A percentile compares a stretch with the other conserved stretches of the same genome.
Conservation (phyloP, 2,797 vertebrate species). For the Anabas testudineus region DNA sequence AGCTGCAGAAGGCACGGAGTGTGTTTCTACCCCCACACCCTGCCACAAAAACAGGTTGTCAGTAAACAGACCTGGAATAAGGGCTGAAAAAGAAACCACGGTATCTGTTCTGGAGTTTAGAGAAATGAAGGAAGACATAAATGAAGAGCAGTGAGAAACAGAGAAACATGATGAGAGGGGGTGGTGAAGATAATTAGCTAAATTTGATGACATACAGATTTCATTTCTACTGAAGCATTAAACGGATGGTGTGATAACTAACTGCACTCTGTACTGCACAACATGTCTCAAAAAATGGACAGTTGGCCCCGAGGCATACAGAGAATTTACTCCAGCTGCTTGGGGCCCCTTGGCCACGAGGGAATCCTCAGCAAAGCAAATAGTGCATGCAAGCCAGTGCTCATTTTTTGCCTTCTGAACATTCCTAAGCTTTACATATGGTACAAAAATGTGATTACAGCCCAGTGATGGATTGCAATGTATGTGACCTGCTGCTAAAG, state of each 20-base stretch:
- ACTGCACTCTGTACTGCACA: too few species aligned
- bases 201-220: background rate
- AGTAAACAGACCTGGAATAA: constrained; percentile 63
- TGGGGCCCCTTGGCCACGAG: background rate
- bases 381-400: background rate
- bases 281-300: background rate
- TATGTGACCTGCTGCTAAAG: background rate
- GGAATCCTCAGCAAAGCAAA: background rate
- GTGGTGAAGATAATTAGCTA: background rate
- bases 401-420: background rate
- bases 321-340: background rate
- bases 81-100: constrained; percentile 32
- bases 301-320: background rate
- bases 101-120: background rate
- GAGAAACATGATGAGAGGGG: background rate
- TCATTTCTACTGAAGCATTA: background rate
- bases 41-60: constrained; percentile 51
- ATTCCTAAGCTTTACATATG: background rate
- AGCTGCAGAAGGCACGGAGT: constrained; percentile 16
- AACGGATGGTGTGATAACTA: background rate
- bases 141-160: background rate
- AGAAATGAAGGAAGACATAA: background rate
- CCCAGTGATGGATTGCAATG: background rate
- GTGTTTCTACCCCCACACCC: constrained; percentile 51
- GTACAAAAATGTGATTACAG: background rate